Conservation (phyloP, 2,113 vertebrate genomes). For the Hippopotamus amphibius region DNA sequence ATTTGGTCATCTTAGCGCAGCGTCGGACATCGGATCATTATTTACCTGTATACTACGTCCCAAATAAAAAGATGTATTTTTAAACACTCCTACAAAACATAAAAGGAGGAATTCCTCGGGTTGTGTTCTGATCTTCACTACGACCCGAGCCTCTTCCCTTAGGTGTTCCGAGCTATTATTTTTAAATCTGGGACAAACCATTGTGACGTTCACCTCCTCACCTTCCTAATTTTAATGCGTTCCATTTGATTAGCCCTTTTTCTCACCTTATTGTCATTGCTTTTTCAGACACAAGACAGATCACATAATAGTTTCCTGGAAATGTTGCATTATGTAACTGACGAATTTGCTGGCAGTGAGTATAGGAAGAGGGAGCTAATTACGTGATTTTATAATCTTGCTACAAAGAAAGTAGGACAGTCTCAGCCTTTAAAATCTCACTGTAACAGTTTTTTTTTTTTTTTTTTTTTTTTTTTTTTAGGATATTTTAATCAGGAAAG, state of each 20-base stretch:
- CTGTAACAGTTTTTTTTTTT: conserved; percentile 71
- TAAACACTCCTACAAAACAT: background rate
- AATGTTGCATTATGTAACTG: conserved; percentile 91
- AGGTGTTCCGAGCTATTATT: conserved; percentile 17
- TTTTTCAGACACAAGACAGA: conserved; percentile 77
- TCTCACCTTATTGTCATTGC: conserved; percentile 76
- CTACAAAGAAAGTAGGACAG: conserved; percentile 90
- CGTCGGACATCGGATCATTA: background rate
- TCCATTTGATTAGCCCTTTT: conserved; percentile 33
- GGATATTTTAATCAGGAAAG: conserved; percentile 77
- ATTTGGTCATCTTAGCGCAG: conserved; percentile 70
- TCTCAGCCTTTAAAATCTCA: conserved; percentile 72
- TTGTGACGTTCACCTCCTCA: conserved; percentile 59
- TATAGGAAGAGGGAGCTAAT: conserved; percentile 82
- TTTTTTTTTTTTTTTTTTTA: background rate
- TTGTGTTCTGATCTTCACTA: background rate
- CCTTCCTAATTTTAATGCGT: conserved; percentile 51
- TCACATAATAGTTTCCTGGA: conserved; percentile 88
- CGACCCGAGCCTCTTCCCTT: background rate
- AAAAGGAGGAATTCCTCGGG: conserved; percentile 4
- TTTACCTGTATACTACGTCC: background rate
- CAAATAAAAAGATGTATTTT: background rate
- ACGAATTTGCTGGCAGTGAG: conserved; percentile 86
- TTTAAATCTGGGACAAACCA: conserved; percentile 60
- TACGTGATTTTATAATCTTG: conserved; percentile 88